phyloP scores from a whole-genome alignment of 2,113 vertebrate genomes.

The Butastur rufipennis region DNA sequence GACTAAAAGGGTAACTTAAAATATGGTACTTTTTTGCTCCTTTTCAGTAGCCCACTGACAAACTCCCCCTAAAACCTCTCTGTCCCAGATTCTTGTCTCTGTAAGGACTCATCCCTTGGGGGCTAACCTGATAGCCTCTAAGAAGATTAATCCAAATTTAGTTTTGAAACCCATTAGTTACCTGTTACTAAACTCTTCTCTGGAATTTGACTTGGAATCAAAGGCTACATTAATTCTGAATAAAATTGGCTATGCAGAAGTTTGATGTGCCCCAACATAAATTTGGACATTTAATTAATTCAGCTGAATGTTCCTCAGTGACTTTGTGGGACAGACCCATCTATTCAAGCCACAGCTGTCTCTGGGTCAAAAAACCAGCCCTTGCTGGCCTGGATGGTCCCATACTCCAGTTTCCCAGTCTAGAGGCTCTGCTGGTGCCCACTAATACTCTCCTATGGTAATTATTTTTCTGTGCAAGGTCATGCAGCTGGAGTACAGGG shows the following conservation, averaged over 20 bases:
- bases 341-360: neutral
- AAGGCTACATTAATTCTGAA: constrained; percentile 31
- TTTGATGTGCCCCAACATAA: constrained; percentile 30
- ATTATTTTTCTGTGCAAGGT: neutral
- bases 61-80: neutral
- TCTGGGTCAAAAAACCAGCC: neutral
- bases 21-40: neutral
- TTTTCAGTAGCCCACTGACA: neutral
- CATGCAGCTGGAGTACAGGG: neutral
- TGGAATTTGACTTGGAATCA: neutral
- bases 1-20: neutral
- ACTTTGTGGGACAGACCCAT: neutral
- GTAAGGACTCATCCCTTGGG: neutral
- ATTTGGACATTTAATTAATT: neutral
- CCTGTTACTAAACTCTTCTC: constrained; percentile 21
- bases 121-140: neutral
- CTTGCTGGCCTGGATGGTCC: neutral
- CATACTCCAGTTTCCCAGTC: neutral
- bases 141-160: neutral
- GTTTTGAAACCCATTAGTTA: constrained; percentile 33
- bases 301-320: neutral
- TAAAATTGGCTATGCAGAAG: neutral
- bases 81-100: neutral
- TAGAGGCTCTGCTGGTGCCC: neutral
- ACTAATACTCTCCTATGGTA: neutral